phyloP scores from a whole-genome alignment of 2,113 vertebrate genomes.

The Pomatostomus ruficeps region DNA sequence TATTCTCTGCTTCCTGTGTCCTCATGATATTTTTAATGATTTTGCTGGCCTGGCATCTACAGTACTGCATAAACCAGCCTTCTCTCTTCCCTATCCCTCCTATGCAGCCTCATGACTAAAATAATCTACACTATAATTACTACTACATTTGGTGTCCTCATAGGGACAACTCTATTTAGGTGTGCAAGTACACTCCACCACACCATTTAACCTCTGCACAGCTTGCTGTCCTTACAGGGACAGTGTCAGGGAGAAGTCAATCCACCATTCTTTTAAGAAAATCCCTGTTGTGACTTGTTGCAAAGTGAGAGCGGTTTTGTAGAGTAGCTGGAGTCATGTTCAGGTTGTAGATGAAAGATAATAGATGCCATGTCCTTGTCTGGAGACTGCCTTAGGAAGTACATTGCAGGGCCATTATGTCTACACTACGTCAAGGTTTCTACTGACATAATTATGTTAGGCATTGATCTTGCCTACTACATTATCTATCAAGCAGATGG shows the following conservation, averaged over 20 bases:
- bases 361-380: background rate
- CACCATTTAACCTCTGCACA: rapidly evolving
- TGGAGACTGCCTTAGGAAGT: background rate
- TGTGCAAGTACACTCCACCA: background rate
- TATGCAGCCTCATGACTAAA: background rate
- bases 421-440: background rate
- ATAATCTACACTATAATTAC: background rate
- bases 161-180: background rate
- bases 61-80: background rate
- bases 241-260: background rate
- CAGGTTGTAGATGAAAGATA: background rate
- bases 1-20: background rate
- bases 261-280: background rate
- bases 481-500: background rate
- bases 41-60: background rate
- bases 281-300: background rate
- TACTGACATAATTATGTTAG: background rate
- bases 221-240: background rate
- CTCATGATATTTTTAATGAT: background rate
- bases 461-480: background rate
- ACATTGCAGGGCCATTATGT: background rate
- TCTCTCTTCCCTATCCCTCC: background rate
- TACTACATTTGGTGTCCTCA: background rate
- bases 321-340: background rate
- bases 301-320: background rate